These are phyloP conservation scores for Phenacoccus solenopsis DNA, from an alignment of 1,140 invertebrate species.

Conservation along the genomic window DNA sequence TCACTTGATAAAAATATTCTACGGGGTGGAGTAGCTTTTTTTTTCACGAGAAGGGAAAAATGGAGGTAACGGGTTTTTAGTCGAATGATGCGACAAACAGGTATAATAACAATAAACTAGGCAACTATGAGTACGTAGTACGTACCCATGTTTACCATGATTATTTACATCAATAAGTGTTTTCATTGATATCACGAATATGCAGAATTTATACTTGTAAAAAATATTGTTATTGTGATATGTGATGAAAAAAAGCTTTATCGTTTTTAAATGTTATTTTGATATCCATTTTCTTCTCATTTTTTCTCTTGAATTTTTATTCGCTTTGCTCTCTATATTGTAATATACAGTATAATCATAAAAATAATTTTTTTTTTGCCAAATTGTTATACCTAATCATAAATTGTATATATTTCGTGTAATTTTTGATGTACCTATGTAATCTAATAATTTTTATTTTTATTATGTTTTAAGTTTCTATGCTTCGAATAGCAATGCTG, in stretches of 20 bases:
- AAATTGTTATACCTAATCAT: neutral
- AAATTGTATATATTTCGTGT: neutral
- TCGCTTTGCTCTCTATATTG: neutral
- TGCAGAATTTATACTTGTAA: no score
- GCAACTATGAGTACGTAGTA: neutral
- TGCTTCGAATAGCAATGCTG: neutral
- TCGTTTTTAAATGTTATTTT: neutral
- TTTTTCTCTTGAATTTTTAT: neutral
- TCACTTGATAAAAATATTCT: no score
- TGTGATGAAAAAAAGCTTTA: slow-evolving; percentile 2
- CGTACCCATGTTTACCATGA: slow-evolving; percentile 2
- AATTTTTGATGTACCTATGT: neutral
- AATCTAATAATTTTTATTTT: neutral
- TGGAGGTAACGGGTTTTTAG: no score
- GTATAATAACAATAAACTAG: neutral
- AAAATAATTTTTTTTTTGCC: neutral
- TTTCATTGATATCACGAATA: neutral
- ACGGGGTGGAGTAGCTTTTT: neutral
- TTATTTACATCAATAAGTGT: neutral
- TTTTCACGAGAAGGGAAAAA: neutral
- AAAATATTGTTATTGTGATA: neutral
- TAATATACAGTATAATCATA: no score
- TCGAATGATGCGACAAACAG: neutral
- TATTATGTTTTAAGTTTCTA: neutral
- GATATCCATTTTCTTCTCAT: neutral